phyloP scores from a whole-genome alignment of 2,888 invertebrate genomes.

The Acanthosepion esculentum region DNA sequence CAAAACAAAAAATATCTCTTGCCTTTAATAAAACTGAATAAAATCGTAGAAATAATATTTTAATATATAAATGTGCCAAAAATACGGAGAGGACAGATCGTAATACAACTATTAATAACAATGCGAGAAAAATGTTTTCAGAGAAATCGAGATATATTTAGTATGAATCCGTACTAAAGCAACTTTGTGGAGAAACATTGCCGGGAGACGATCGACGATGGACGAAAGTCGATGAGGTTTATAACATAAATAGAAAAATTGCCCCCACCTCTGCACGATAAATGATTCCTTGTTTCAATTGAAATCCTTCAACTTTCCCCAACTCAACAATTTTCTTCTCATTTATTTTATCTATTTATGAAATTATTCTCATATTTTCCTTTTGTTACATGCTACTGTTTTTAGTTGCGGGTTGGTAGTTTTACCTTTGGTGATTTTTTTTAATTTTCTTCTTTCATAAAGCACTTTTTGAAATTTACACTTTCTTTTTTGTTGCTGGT shows the following conservation, averaged over 20 bases:
- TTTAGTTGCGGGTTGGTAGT: not conserved
- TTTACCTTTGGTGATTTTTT: not conserved
- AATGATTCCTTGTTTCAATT: not conserved
- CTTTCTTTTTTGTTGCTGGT: not conserved
- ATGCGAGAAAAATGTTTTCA: too few relatives aligned
- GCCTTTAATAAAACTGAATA: too few relatives aligned
- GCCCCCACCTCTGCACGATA: not conserved
- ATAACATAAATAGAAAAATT: not conserved
- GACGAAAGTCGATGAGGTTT: not conserved
- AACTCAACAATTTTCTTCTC: not conserved
- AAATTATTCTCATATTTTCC: not conserved
- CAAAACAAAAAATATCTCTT: too few relatives aligned
- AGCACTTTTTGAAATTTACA: not conserved
- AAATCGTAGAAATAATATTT: too few relatives aligned
- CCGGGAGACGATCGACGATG: not conserved
- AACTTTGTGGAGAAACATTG: not conserved
- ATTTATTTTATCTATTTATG: not conserved
- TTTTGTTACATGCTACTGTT: not conserved
- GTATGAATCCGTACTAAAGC: not conserved
- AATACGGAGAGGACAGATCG: too few relatives aligned
- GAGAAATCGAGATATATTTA: not conserved
- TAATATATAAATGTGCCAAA: too few relatives aligned
- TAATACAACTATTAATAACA: too few relatives aligned
- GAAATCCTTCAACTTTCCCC: not conserved
- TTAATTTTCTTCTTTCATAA: not conserved